Evolutionary conservation across 2,797 vertebrate genomes (phyloP).

Genomic region (Sebastes umbrosus): DNA sequence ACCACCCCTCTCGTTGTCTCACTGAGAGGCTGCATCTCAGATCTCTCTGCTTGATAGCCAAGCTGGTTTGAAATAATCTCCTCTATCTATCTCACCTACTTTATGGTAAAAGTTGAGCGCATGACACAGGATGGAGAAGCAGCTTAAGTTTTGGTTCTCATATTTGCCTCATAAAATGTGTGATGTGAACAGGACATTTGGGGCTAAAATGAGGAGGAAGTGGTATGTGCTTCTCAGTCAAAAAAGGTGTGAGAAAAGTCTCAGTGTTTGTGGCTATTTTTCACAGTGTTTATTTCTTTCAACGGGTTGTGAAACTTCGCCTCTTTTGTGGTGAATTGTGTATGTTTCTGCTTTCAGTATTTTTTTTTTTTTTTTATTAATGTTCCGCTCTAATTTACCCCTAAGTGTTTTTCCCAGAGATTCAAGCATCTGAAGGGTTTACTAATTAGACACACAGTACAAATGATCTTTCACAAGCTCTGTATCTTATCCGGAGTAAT

Average conservation of each 20-base stretch:
- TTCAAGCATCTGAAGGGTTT: constrained; percentile 83
- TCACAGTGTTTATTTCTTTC: constrained; percentile 60
- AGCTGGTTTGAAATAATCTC: constrained; percentile 33
- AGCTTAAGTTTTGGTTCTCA: constrained; percentile 70
- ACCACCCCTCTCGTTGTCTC: constrained; percentile 49
- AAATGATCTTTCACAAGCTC: constrained; percentile 86
- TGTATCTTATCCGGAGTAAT: constrained; percentile 85
- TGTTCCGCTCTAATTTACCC: constrained; percentile 75
- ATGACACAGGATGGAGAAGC: constrained; percentile 35
- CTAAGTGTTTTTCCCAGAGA: constrained; percentile 79
- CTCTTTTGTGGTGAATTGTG: constrained; percentile 45
- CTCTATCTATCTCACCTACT: constrained; percentile 31
- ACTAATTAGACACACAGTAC: constrained; percentile 87
- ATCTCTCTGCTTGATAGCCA: constrained; percentile 43
- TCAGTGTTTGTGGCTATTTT: constrained; percentile 76
- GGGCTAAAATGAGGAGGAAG: constrained; percentile 83
- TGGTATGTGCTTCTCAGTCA: constrained; percentile 77
- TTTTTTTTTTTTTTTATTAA: constrained; percentile 57
- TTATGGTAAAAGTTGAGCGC: constrained; percentile 8
- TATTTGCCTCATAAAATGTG: constrained; percentile 76
- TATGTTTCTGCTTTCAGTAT: constrained; percentile 57
- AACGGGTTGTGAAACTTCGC: constrained; percentile 52
- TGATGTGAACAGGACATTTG: constrained; percentile 82
- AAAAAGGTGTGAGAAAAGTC: constrained; percentile 78
- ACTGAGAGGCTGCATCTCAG: constrained; percentile 38